phyloP scores from a whole-genome alignment of 2,113 vertebrate species.

The Salvelinus namaycush region DNA sequence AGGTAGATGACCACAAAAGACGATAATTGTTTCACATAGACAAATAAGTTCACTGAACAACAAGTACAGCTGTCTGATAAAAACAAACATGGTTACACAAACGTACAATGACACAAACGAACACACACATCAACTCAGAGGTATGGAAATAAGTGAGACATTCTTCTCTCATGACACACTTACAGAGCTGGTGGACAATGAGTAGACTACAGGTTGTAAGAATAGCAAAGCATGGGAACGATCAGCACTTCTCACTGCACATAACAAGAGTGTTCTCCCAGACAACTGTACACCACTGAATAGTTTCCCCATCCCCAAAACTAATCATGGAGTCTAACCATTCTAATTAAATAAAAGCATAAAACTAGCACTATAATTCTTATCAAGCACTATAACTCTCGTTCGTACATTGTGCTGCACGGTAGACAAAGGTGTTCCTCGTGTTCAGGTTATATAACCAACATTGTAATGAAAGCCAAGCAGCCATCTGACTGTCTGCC shows the following conservation, averaged over 20 bases:
- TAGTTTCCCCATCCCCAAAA: neutral
- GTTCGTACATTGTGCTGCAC: neutral
- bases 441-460: conserved; percentile 31
- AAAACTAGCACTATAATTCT: too few species aligned
- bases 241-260: neutral
- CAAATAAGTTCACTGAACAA: conserved; percentile 8
- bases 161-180: neutral
- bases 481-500: neutral
- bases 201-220: neutral
- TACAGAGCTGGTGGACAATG: neutral
- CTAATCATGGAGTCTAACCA: too few species aligned
- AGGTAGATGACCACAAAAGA: neutral
- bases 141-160: neutral
- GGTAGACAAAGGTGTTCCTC: conserved; percentile 13
- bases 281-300: neutral
- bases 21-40: neutral
- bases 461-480: conserved; percentile 7
- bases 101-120: conserved; percentile 4
- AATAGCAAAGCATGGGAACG: neutral
- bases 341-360: too few species aligned
- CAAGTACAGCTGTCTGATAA: neutral
- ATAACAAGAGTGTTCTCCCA: neutral
- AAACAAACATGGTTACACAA: conserved; percentile 1
- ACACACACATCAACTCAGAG: neutral
- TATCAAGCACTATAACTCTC: neutral